Conservation (phyloP, 2,113 vertebrate genomes). For the Saccopteryx leptura region DNA sequence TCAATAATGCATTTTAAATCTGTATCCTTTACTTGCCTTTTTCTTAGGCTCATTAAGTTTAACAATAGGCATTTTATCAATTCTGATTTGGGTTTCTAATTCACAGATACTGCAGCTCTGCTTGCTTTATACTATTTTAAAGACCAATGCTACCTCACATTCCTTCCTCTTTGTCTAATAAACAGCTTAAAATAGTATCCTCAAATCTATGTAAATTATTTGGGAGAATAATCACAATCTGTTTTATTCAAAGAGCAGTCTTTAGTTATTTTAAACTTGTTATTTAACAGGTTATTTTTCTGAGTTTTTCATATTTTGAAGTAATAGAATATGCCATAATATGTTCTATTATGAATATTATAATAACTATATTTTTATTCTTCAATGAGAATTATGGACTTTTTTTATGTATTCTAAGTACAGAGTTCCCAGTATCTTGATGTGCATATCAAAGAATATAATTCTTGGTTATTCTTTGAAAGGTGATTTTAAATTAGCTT, state of each 20-base stretch:
- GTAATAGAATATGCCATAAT: not conserved
- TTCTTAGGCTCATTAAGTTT: slow-evolving; percentile 20
- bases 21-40: not conserved
- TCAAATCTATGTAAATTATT: slow-evolving; percentile 16
- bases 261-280: not conserved
- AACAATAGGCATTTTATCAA: slow-evolving; percentile 58
- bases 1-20: not conserved
- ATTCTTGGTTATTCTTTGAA: slow-evolving; percentile 4
- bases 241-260: slow-evolving; percentile 30
- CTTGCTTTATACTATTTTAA: slow-evolving; percentile 65
- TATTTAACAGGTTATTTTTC: not conserved
- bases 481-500: not conserved
- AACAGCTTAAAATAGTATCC: not conserved
- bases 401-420: not conserved
- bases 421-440: not conserved
- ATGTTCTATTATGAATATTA: not conserved
- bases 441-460: not conserved
- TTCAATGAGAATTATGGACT: not conserved
- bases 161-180: slow-evolving; percentile 42
- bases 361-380: not conserved
- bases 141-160: slow-evolving; percentile 51
- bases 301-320: slow-evolving; percentile 47
- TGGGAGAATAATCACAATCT: slow-evolving; percentile 33
- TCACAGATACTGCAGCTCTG: slow-evolving; percentile 57
- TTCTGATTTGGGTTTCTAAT: slow-evolving; percentile 49